Evolutionary conservation across 2,797 vertebrate species (phyloP).

Genomic region (Channa striata): DNA sequence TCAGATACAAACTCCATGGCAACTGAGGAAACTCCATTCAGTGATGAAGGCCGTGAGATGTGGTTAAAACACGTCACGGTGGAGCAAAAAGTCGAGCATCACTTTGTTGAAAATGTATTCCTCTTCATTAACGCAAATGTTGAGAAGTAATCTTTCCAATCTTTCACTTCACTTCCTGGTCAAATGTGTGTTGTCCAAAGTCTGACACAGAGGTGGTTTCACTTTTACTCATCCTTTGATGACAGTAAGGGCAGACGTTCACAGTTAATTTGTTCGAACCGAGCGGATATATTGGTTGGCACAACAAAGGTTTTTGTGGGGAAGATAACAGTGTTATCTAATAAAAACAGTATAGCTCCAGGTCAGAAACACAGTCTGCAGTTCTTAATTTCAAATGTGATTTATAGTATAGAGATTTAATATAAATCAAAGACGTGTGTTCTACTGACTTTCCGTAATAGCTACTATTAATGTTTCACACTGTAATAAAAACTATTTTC

Average conservation of each 20-base stretch:
- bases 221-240: slow-evolving; percentile 46
- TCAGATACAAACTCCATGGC: background rate
- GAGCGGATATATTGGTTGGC: slow-evolving; percentile 14
- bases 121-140: background rate
- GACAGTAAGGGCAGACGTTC: slow-evolving; percentile 40
- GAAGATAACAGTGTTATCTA: slow-evolving; percentile 42
- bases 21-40: background rate
- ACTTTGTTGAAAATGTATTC: background rate
- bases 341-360: slow-evolving; percentile 27
- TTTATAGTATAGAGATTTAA: background rate
- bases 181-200: slow-evolving; percentile 4
- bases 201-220: slow-evolving; percentile 20
- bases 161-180: background rate
- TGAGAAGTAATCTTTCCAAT: background rate
- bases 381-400: slow-evolving; percentile 7
- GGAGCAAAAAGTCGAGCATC: background rate
- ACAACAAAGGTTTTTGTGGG: slow-evolving; percentile 42
- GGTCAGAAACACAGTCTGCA: slow-evolving; percentile 25
- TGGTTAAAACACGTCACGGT: background rate
- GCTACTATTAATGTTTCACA: background rate
- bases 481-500: background rate
- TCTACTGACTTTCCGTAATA: background rate
- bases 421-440: slow-evolving; percentile 7
- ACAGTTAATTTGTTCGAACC: slow-evolving; percentile 40
- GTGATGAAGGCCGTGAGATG: background rate